These are phyloP conservation scores for Stigmatopora nigra DNA, from an alignment of 2,113 vertebrate genomes.

Conservation along the genomic window DNA sequence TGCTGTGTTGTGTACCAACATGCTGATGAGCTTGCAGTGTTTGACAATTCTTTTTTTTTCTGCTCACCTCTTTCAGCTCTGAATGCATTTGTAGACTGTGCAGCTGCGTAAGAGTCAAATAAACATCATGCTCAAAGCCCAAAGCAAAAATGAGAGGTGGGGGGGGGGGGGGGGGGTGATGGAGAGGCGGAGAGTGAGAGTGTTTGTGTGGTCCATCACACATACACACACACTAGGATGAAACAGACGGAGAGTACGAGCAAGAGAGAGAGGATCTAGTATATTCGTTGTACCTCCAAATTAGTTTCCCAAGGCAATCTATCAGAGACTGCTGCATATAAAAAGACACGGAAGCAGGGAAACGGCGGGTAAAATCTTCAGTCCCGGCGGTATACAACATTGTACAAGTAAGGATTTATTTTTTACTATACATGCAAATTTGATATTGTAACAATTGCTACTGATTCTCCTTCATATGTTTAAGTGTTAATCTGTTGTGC, in stretches of 20 bases:
- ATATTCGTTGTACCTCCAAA: constrained; percentile 60
- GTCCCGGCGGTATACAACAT: constrained; percentile 23
- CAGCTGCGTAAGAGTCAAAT: constrained; percentile 36
- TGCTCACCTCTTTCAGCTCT: constrained; percentile 13
- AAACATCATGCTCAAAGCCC: constrained; percentile 46
- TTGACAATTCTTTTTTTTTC: constrained; percentile 10
- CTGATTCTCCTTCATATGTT: not conserved
- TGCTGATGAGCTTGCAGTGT: constrained; percentile 28
- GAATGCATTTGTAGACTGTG: constrained; percentile 30
- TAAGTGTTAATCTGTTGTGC: too few relatives aligned
- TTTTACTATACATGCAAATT: not conserved
- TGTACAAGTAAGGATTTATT: constrained; percentile 50
- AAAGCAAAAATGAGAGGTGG: constrained; percentile 39
- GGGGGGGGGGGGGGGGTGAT: constrained; percentile 1
- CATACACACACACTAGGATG: not conserved
- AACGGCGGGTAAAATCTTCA: constrained; percentile 12
- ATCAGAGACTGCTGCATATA: constrained; percentile 49
- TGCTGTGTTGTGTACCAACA: constrained; percentile 24
- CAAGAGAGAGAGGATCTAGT: constrained; percentile 34
- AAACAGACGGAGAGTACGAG: constrained; percentile 33
- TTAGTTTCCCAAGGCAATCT: constrained; percentile 58
- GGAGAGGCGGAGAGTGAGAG: constrained; percentile 21
- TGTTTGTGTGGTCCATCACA: constrained; percentile 43
- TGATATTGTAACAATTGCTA: not conserved
- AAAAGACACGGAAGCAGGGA: constrained; percentile 36